phyloP scores from a whole-genome alignment of 1,140 invertebrate genomes.

The Sarcophaga peregrina region DNA sequence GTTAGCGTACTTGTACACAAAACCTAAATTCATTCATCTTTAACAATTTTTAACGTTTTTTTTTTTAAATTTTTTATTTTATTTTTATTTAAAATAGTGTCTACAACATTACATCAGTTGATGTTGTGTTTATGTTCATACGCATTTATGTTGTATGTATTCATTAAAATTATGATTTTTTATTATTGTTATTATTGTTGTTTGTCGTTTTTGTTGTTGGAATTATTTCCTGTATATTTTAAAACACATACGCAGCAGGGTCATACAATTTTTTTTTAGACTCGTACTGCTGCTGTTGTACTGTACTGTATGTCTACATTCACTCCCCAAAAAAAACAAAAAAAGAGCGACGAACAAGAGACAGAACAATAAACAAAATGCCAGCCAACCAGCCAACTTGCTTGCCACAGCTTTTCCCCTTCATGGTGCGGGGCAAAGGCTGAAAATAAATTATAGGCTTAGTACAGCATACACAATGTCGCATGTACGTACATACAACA shows the following conservation, averaged over 20 bases:
- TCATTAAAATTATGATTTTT: background rate
- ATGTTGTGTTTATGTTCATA: too few species aligned
- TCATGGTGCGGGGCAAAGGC: background rate
- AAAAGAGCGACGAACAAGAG: background rate
- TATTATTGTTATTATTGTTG: background rate
- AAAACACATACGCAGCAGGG: slow-evolving; percentile 7
- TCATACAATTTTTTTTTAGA: background rate
- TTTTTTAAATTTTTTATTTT: too few species aligned
- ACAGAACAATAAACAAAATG: too few species aligned
- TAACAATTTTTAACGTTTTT: slow-evolving; percentile 19
- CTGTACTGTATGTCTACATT: background rate
- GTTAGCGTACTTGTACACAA: slow-evolving; percentile 7
- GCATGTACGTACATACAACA: background rate
- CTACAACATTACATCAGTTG: too few species aligned
- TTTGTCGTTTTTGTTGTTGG: background rate
- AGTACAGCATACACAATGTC: background rate
- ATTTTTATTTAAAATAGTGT: too few species aligned
- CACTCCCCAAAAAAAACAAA: background rate
- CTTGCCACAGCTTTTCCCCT: background rate
- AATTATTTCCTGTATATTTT: slow-evolving; percentile 39
- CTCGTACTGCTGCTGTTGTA: background rate
- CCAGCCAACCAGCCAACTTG: too few species aligned
- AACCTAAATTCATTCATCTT: slow-evolving; percentile 18
- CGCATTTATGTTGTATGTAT: background rate
- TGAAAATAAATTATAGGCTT: background rate